Evolutionary conservation across 2,113 vertebrate species (phyloP), one percentile per base, ranked within the genome.

Genomic region (Chloropsis hardwickii): DNA sequence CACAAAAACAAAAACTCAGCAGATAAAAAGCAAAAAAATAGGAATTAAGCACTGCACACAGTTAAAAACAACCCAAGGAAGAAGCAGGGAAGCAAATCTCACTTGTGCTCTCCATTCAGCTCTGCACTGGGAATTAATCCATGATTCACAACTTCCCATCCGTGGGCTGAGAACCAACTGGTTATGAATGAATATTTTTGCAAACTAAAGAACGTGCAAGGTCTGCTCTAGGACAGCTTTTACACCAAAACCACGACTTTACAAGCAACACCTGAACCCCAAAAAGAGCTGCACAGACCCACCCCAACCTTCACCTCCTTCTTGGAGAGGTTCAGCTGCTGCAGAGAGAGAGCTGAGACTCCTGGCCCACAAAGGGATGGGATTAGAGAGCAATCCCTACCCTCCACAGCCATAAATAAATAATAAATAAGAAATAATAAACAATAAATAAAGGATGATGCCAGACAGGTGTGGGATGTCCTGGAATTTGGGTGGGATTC

Each of bases 201-300:
- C 27, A 64, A 11, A 16, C 35, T 29, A 4, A 44, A 72, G 23
- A n/a, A 78, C 0, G 0, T 1, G 33, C n/a, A 14, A 29, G 9
- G 10, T 35, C 47, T 14, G 0, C 48, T 72, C n/a, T 1, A 20
- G 10, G 7, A 31, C 0, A 48, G 25, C 14, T 66, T 10, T 65
- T 11, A 6, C 44, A 7, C 2, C 12, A 0, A 2, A n/a, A 7
- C 4, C 4, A 1, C 0, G 0, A 10, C 3, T 6, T 9, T 0
- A 28, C 13, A 61, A 14, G 2, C 12, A 27, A 0, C 5, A 25
- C 0, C 53, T 11, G 9, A 45, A 45, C 25, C n/a, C 67, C 3
- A 0, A 28, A 74, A 44, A 21, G 11, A 22, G 24, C 15, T 21
- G 19, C 45, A 66, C 12, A 7, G 12, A 7, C 22, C 44, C 13